phyloP scores from a whole-genome alignment of 2,888 invertebrate species.

The Tanaodytes sp. region DNA sequence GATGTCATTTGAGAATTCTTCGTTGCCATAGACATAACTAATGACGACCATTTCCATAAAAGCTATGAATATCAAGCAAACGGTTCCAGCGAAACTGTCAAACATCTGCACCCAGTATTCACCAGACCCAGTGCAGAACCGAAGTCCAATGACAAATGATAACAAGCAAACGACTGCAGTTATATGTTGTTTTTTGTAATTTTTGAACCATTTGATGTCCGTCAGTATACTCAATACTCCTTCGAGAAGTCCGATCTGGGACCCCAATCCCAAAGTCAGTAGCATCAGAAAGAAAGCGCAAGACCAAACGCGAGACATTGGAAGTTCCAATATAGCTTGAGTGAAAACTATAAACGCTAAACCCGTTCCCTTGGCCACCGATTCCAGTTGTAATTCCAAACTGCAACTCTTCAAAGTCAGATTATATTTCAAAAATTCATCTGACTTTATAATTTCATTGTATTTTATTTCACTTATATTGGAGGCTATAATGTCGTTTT shows the following conservation, averaged over 20 bases:
- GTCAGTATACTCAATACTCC: slow-evolving; percentile 12
- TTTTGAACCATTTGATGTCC: neutral
- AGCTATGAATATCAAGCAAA: slow-evolving; percentile 23
- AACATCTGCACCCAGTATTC: slow-evolving; percentile 37
- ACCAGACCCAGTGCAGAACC: slow-evolving; percentile 25
- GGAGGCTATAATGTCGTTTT: neutral
- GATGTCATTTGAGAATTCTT: slow-evolving; percentile 24
- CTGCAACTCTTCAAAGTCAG: neutral
- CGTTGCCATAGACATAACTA: slow-evolving; percentile 11
- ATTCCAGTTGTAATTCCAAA: slow-evolving; percentile 4
- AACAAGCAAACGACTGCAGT: slow-evolving; percentile 3
- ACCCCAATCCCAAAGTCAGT: slow-evolving; percentile 91
- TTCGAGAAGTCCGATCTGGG: slow-evolving; percentile 66
- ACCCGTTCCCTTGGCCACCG: slow-evolving; percentile 85
- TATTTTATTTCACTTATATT: neutral
- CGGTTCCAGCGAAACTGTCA: slow-evolving; percentile 34
- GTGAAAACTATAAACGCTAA: slow-evolving; percentile 96
- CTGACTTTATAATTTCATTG: neutral
- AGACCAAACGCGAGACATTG: slow-evolving; percentile 95
- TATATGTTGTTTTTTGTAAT: slow-evolving; percentile 4
- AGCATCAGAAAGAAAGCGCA: slow-evolving; percentile 97
- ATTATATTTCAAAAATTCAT: neutral
- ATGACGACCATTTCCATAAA: slow-evolving; percentile 19
- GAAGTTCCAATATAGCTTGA: slow-evolving; percentile 94
- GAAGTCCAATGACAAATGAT: slow-evolving; percentile 1